phyloP scores from a whole-genome alignment of 2,797 vertebrate genomes.

The Glossophaga mutica region DNA sequence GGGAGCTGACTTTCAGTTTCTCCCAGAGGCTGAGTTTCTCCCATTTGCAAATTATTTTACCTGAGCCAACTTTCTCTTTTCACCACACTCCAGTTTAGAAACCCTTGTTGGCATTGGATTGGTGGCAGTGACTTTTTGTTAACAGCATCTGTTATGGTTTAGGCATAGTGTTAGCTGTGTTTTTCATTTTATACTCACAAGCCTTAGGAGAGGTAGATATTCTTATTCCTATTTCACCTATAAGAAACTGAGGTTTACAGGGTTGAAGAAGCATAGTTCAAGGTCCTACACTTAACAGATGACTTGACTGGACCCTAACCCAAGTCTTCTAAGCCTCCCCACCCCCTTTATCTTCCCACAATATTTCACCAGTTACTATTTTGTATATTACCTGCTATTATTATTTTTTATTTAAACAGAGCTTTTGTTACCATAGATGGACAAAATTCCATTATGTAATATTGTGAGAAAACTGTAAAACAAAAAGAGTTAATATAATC shows the following conservation, averaged over 20 bases:
- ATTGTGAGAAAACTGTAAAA: neutral
- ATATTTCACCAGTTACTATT: neutral
- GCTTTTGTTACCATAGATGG: neutral
- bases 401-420: neutral
- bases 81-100: neutral
- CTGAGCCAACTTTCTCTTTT: neutral
- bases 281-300: neutral
- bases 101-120: neutral
- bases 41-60: neutral
- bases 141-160: neutral
- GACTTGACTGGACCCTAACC: neutral
- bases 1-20: neutral
- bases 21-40: neutral
- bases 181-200: neutral
- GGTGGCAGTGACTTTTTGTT: neutral
- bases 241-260: neutral
- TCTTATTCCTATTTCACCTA: neutral
- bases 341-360: neutral
- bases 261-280: neutral
- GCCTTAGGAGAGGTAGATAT: neutral
- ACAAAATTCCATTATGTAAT: neutral
- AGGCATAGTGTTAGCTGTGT: neutral
- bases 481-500: neutral
- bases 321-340: neutral
- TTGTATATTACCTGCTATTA: neutral